These are phyloP conservation scores for Poecilia velifera DNA, from an alignment of 2,797 vertebrate genomes.

Conservation along the genomic window DNA sequence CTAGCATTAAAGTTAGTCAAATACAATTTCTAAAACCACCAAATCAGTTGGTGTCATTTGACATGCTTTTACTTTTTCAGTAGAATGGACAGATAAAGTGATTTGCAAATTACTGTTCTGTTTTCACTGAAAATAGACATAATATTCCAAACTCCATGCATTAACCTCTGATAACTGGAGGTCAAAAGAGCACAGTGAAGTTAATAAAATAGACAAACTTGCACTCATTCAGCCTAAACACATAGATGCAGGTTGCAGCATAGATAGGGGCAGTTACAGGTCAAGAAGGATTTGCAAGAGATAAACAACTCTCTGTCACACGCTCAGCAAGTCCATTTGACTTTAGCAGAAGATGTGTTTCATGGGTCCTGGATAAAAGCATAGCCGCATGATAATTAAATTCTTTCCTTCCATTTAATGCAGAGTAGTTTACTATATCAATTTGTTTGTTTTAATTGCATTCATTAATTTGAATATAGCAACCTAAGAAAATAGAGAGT, in stretches of 20 bases:
- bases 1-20: not conserved
- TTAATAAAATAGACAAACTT: slow-evolving; percentile 3
- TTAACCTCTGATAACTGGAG: not conserved
- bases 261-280: slow-evolving; percentile 19
- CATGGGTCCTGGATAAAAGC: slow-evolving; percentile 26
- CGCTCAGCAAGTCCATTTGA: slow-evolving; percentile 30
- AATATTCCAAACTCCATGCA: not conserved
- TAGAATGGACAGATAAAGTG: not conserved
- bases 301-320: slow-evolving; percentile 37
- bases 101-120: not conserved
- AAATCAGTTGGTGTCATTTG: not conserved
- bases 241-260: slow-evolving; percentile 18
- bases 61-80: not conserved
- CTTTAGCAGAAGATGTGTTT: slow-evolving; percentile 25
- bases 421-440: not conserved
- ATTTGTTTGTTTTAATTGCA: slow-evolving; percentile 17
- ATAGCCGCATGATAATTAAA: slow-evolving; percentile 29
- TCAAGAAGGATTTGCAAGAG: slow-evolving; percentile 29
- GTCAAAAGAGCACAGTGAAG: slow-evolving; percentile 6
- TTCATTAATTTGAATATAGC: slow-evolving; percentile 21
- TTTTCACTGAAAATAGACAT: not conserved
- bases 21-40: not conserved
- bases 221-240: slow-evolving; percentile 16
- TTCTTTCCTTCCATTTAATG: slow-evolving; percentile 13
- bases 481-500: slow-evolving; percentile 25